Evolutionary conservation across 2,113 vertebrate genomes (phyloP), one percentile per base, ranked within the genome.

Genomic region (Antechinus flavipes): DNA sequence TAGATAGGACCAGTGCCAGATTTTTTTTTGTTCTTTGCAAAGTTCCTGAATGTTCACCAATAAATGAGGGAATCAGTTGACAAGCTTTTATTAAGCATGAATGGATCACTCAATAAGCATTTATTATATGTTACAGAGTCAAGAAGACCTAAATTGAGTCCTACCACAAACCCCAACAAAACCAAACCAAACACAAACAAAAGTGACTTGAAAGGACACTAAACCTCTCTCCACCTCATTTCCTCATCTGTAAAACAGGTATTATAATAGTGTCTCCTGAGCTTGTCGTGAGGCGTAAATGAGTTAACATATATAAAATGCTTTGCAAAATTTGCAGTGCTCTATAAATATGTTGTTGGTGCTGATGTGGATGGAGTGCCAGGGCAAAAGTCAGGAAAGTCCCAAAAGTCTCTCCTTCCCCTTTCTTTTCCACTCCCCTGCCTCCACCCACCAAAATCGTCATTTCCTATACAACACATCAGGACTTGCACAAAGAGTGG

Each of bases 21-120:
- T 90, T 97, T 96, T 97, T 96, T 96, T 96, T 95, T 93, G 93
- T 94, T 76, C 90, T 97, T 97, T 93, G 46, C 92, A 96, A 95
- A 97, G 93, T 94, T 91, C 90, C 94, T 90, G 90, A 96, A 46
- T 93, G 96, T 93, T 97, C 95, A 89, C 93, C 94, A 96, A 95
- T 96, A 89, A 96, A 47, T 22, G 90, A 58, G 4, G 35, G 61
- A 68, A 35, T 84, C 68, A 22, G 19, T 23, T 42, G n/a, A 42
- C 4, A 76, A 76, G 61, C 61, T 19, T 76, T 76, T 76, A n/a
- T 76, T 76, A 76, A 76, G 30, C 35, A 76, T 76, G 35, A n/a
- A 35, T n/a, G 27, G 27, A 9, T 76, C 12, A 76, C 16, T 76
- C 35, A 76, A 76, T 19, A 84, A 84, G n/a, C 68, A 84, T 42